Percentiles rank a stretch among this genome's conserved stretches.
Evolutionary conservation across 2,888 invertebrate genomes (phyloP).

Genomic region (Lasioglossum calceatum): DNA sequence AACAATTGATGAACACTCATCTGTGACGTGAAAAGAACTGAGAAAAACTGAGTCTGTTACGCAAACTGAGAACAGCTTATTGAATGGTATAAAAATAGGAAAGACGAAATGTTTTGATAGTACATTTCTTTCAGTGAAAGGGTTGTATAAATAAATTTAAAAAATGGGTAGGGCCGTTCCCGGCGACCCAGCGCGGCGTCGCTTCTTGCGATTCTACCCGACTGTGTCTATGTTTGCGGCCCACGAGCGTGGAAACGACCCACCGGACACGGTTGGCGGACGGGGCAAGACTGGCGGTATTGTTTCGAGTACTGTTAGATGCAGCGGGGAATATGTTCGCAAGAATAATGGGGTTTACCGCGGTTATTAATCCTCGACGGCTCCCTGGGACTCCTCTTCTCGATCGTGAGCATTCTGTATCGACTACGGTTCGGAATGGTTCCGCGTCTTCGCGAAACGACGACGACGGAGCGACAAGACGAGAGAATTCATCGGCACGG

Average conservation of each 20-base stretch:
- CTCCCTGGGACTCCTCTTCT: constrained; percentile 30
- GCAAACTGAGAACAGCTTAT: not conserved
- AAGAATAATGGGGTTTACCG: constrained; percentile 63
- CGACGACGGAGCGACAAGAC: not conserved
- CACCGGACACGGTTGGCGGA: constrained; percentile 58
- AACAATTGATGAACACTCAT: not conserved
- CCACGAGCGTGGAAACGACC: constrained; percentile 65
- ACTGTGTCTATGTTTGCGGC: constrained; percentile 24
- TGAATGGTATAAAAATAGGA: not conserved
- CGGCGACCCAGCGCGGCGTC: constrained; percentile 40
- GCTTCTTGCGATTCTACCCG: constrained; percentile 39
- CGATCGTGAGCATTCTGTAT: not conserved
- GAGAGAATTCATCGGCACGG: constrained; percentile 15
- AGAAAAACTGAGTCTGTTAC: not conserved
- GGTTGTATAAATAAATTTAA: not conserved
- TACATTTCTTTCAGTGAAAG: not conserved
- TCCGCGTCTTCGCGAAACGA: not conserved
- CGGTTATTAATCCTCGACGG: constrained; percentile 61
- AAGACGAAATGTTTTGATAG: not conserved
- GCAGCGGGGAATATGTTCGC: constrained; percentile 42
- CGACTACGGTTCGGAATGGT: not conserved
- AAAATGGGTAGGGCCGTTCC: constrained; percentile 50
- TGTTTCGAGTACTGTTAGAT: constrained; percentile 59
- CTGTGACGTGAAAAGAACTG: not conserved
- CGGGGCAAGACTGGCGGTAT: constrained; percentile 37